A percentile compares a stretch with the other conserved stretches of the same genome.
Conservation (phyloP, 2,113 vertebrate genomes). For the Caracal caracal region DNA sequence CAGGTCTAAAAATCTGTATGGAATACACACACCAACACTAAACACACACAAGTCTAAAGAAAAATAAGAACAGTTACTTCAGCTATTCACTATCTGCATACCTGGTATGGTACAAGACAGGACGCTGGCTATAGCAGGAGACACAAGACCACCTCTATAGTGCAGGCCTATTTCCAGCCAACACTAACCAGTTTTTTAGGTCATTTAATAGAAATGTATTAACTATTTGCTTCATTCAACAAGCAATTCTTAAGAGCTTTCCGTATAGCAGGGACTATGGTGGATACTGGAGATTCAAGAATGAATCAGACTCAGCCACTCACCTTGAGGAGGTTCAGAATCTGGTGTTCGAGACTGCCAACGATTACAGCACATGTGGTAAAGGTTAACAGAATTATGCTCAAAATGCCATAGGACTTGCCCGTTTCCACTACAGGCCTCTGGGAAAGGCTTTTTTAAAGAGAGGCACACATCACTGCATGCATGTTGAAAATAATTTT, state of each 20-base stretch:
- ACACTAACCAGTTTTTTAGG: neutral
- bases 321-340: neutral
- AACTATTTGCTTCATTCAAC: neutral
- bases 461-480: neutral
- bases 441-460: neutral
- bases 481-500: neutral
- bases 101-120: neutral
- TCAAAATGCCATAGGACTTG: neutral
- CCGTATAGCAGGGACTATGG: neutral
- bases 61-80: neutral
- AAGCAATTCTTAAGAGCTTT: neutral
- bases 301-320: neutral
- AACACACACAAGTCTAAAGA: neutral
- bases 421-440: neutral
- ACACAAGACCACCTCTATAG: neutral
- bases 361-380: neutral
- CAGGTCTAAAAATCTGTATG: neutral
- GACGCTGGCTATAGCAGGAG: neutral
- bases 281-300: neutral
- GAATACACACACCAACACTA: neutral
- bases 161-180: neutral
- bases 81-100: neutral
- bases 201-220: neutral
- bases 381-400: neutral
- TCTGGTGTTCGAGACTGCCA: neutral